Base-by-base conservation (phyloP, 2,888 invertebrate species). In the Drosophila dives region DNA sequence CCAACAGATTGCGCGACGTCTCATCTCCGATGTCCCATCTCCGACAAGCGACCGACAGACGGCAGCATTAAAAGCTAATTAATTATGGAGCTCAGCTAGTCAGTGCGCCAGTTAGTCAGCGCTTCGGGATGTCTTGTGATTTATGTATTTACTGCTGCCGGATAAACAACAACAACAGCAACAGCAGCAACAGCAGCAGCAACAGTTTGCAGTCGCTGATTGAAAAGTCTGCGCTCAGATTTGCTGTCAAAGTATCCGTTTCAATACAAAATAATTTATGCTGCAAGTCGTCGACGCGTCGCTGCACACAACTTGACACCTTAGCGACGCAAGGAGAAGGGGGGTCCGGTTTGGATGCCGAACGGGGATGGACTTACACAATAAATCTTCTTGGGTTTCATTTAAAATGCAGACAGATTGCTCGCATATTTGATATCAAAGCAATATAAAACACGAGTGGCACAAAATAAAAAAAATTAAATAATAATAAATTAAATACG, bases 341-440 rank as follows among this genome's bases (percentile, higher is more conserved):
- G 32, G 15, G 12, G 15, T 29, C 38, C 15, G 38, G 59, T 8
- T 61, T 33, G 20, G 7, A 0, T 17, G 23, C 36, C 26, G 12
- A n/a, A n/a, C 29, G 50, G 50, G 29, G 69, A 68, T 67, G 69
- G 71, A 83, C 77, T 71, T 50, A 62, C 68, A 77, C 81, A 75
- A 87, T 87, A 87, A 87, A 87, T 87, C 89, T 90, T 88, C 80
- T 86, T 90, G 69, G 86, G 81, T 90, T 88, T 81, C 89, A 81
- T 71, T 87, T 81, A 77, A 83, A 83, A 84, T 75, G 81, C 89
- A 90, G 81, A 90, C 86, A 88, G 90, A 87, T 90, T 87, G 86
- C 89, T 77, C 64, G 90, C 86, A 86, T 88, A 81, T 88, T 64
- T 70, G 71, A 87, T 87, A 75, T 89, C 80, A 75, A 73, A 76